Conservation (phyloP, 2,888 invertebrate species). For the Plutella xylostella region DNA sequence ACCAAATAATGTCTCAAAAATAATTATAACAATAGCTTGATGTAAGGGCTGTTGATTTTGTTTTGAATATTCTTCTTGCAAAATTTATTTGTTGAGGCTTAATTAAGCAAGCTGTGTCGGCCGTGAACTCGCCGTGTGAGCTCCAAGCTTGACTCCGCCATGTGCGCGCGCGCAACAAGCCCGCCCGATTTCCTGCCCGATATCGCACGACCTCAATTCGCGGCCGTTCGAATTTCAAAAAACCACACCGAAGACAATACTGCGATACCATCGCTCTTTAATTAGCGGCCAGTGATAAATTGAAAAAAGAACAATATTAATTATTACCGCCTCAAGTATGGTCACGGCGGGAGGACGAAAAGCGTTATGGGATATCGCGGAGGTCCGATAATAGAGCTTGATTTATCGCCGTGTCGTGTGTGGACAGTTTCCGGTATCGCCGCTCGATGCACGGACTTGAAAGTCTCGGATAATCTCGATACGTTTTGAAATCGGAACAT, state of each 20-base stretch:
- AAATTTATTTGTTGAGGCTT: no score
- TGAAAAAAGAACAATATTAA: conserved; percentile 38
- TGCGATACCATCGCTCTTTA: conserved; percentile 38
- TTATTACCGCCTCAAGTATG: conserved; percentile 7
- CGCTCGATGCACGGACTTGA: no score
- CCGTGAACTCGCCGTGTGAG: no score
- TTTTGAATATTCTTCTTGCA: no score
- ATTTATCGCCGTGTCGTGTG: conserved; percentile 25
- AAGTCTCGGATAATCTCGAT: no score
- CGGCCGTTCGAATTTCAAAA: conserved; percentile 38
- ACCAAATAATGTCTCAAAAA: no score
- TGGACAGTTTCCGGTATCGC: conserved; percentile 10
- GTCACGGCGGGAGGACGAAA: conserved; percentile 2
- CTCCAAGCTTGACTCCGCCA: no score
- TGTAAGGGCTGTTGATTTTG: no score
- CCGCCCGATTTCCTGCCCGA: conserved; percentile 9
- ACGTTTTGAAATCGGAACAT: no score
- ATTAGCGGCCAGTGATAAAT: conserved; percentile 41
- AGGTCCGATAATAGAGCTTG: conserved; percentile 29
- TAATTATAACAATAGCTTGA: no score
- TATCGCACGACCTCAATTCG: conserved; percentile 27
- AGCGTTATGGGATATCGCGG: conserved; percentile 18
- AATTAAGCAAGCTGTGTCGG: no score
- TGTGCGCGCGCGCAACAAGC: no score
- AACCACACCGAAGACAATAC: conserved; percentile 27